Evolutionary conservation across 1,140 invertebrate genomes (phyloP).

Genomic region (Bombus affinis): DNA sequence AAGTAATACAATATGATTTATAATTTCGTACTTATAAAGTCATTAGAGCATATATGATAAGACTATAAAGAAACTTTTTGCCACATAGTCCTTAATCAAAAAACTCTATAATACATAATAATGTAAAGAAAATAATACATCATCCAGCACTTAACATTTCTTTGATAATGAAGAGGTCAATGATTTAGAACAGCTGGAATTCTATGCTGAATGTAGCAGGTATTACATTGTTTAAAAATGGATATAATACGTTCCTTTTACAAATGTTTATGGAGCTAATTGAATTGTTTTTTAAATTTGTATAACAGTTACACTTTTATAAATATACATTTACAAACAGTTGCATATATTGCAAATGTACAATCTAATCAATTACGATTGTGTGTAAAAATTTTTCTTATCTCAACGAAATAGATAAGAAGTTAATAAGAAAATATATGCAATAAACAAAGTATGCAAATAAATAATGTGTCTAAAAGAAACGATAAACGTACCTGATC

Average conservation of each 20-base stretch:
- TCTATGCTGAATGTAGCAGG: neutral
- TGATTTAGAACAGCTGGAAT: neutral
- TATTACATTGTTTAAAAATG: neutral
- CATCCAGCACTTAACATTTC: neutral
- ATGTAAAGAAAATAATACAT: neutral
- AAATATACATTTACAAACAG: neutral
- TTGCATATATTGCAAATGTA: neutral
- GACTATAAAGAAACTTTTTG: neutral
- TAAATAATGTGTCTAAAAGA: constrained; percentile 19
- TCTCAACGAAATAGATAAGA: neutral
- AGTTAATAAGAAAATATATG: neutral
- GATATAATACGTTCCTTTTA: no score
- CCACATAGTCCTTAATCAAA: neutral
- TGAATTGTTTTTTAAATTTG: constrained; percentile 3
- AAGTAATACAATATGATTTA: neutral
- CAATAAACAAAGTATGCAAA: neutral
- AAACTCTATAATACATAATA: neutral
- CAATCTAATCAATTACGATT: neutral
- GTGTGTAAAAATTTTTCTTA: neutral
- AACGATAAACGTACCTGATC: constrained; percentile 39
- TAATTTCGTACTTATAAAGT: neutral
- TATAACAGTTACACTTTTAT: neutral
- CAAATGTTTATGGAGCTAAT: neutral
- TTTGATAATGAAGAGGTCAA: neutral
- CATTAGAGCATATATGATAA: neutral